Conservation (phyloP, 2,113 vertebrate species). For the Cochlearius cochlearius region DNA sequence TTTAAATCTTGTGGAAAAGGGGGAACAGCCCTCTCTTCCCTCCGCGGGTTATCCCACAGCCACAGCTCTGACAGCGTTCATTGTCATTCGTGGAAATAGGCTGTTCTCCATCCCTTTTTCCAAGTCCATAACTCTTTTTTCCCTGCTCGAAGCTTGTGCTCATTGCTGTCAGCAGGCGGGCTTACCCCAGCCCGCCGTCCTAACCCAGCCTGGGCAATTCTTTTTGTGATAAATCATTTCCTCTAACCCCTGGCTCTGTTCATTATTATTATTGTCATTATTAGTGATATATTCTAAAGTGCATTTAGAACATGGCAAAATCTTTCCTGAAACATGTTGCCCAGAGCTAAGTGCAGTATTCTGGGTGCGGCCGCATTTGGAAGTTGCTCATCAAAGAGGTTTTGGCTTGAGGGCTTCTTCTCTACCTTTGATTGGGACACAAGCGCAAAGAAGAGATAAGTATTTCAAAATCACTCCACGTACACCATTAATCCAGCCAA, state of each 20-base stretch:
- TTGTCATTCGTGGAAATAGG: not conserved
- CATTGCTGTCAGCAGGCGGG: not conserved
- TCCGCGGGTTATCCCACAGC: rapidly evolving
- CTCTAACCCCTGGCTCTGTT: not conserved
- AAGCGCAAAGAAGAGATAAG: not conserved
- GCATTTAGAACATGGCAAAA: not conserved
- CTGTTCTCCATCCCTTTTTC: not conserved
- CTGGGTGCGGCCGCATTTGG: not conserved
- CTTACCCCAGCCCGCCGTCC: not conserved
- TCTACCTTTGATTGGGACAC: not conserved
- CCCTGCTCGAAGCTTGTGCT: not conserved
- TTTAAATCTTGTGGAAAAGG: not conserved
- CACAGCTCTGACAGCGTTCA: not conserved
- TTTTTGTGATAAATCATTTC: not conserved
- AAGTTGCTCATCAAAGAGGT: not conserved
- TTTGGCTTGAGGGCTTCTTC: conserved; percentile 30
- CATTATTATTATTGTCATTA: not conserved
- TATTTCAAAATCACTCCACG: not conserved
- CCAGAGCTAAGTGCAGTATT: not conserved
- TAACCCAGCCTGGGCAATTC: not conserved
- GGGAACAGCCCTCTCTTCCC: not conserved
- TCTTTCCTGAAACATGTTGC: not conserved
- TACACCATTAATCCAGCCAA: not conserved
- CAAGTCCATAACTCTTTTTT: not conserved
- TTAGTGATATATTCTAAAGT: not conserved